phyloP scores from a whole-genome alignment of 1,140 invertebrate species.

The Philaenus spumarius region DNA sequence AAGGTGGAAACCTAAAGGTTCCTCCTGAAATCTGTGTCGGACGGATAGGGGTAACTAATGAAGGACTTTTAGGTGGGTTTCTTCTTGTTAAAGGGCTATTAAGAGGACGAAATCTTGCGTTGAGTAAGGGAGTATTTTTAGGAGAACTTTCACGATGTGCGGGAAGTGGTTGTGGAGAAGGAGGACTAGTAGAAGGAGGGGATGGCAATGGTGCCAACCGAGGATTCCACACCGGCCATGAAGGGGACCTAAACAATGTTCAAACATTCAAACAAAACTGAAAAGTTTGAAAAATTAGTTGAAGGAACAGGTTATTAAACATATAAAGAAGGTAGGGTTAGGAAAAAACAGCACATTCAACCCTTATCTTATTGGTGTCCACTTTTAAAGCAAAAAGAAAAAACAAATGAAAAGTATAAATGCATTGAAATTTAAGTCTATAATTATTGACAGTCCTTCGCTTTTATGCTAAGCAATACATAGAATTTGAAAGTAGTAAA shows the following conservation, averaged over 20 bases:
- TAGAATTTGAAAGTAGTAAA: neutral
- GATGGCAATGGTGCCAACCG: slow-evolving; percentile 33
- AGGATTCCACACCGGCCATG: slow-evolving; percentile 49
- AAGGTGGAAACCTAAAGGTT: slow-evolving; percentile 35
- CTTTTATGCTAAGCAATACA: too few species aligned
- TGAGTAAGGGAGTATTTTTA: neutral
- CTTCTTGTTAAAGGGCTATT: slow-evolving; percentile 5
- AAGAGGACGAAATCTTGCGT: slow-evolving; percentile 1
- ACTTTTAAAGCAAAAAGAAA: neutral
- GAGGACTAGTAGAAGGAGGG: slow-evolving; percentile 17
- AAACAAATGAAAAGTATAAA: neutral
- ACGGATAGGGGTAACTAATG: slow-evolving; percentile 23
- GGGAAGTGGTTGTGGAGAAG: slow-evolving; percentile 28
- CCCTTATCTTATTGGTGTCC: too few species aligned
- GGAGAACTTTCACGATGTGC: slow-evolving; percentile 35
- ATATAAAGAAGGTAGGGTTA: neutral
- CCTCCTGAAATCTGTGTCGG: slow-evolving; percentile 14
- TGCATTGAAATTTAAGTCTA: too few species aligned
- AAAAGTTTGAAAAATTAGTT: slow-evolving; percentile 10
- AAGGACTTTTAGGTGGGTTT: slow-evolving; percentile 31
- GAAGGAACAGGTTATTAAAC: neutral
- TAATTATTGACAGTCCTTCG: too few species aligned
- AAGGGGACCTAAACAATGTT: slow-evolving; percentile 44
- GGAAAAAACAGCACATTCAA: neutral
- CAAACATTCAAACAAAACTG: slow-evolving; percentile 18